Evolutionary conservation across 2,113 vertebrate genomes (phyloP).

Genomic region (Ptychochromis oligacanthus): DNA sequence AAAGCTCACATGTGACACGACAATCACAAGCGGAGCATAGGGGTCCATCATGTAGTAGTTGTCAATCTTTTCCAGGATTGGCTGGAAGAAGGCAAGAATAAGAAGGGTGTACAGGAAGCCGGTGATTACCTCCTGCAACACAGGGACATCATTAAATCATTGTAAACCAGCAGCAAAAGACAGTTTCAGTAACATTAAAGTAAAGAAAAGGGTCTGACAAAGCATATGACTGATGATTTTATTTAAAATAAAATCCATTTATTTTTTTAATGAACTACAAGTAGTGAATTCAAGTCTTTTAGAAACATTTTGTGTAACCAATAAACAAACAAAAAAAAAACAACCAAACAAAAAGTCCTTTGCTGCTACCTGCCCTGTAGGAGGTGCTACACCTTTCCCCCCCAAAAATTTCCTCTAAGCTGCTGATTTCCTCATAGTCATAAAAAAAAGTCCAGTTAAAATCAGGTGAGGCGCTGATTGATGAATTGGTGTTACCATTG

Average conservation of each 20-base stretch:
- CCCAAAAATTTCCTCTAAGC: not conserved
- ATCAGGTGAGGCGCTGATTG: slow-evolving; percentile 5
- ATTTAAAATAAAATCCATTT: no score
- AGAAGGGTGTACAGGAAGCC: slow-evolving; percentile 93
- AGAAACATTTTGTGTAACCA: not conserved
- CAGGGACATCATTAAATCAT: not conserved
- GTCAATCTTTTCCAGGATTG: slow-evolving; percentile 88
- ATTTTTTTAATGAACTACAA: no score
- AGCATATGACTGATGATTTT: no score
- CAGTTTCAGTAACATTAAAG: not conserved
- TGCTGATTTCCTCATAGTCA: not conserved
- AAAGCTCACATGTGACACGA: slow-evolving; percentile 88
- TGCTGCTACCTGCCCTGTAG: not conserved
- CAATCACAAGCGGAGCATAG: slow-evolving; percentile 86
- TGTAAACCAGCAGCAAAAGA: not conserved
- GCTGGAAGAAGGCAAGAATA: slow-evolving; percentile 88
- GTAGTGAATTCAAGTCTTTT: no score
- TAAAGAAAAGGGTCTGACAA: not conserved
- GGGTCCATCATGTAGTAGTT: slow-evolving; percentile 89
- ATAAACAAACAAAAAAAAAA: not conserved
- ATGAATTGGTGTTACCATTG: not conserved
- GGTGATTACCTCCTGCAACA: slow-evolving; percentile 91
- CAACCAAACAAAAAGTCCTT: not conserved
- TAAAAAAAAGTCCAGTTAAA: slow-evolving; percentile 3
- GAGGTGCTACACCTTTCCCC: not conserved